These are phyloP conservation scores for Miltochrista miniata DNA, from an alignment of 2,888 invertebrate genomes.

Conservation along the genomic window DNA sequence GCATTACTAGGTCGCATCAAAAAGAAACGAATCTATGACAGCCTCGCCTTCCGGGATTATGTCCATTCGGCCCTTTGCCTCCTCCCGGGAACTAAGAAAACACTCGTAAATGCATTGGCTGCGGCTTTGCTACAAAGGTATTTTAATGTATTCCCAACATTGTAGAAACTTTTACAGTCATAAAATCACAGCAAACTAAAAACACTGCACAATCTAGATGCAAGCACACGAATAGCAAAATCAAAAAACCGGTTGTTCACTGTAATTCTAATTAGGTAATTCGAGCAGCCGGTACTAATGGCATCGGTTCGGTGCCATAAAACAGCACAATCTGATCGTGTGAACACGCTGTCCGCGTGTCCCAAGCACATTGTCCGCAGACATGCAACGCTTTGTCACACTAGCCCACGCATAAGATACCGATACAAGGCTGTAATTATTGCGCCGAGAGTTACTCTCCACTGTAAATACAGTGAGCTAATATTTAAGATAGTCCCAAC, in stretches of 20 bases:
- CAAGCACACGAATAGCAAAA: constrained; percentile 46
- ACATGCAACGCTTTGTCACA: constrained; percentile 82
- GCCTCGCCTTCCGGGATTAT: too few species aligned
- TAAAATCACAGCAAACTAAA: constrained; percentile 29
- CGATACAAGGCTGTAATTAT: constrained; percentile 40
- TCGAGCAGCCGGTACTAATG: constrained; percentile 73
- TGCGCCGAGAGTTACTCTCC: constrained; percentile 32
- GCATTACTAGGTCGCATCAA: too few species aligned
- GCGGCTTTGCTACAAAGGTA: background rate
- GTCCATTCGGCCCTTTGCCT: too few species aligned
- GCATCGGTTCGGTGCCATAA: constrained; percentile 69
- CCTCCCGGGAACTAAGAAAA: too few species aligned
- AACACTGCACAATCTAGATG: constrained; percentile 46
- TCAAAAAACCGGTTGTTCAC: constrained; percentile 58
- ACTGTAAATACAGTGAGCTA: constrained; percentile 25
- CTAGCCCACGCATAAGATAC: constrained; percentile 58
- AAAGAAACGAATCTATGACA: too few species aligned
- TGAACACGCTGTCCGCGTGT: constrained; percentile 75
- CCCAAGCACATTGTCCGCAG: constrained; percentile 64
- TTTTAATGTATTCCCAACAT: background rate
- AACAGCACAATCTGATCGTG: constrained; percentile 79
- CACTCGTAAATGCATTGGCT: too few species aligned
- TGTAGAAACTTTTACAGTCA: constrained; percentile 6
- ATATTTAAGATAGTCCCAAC: constrained; percentile 6
- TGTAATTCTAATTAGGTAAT: constrained; percentile 82